Evolutionary conservation across 2,888 invertebrate species (phyloP).

Genomic region (Aphidius colemani): DNA sequence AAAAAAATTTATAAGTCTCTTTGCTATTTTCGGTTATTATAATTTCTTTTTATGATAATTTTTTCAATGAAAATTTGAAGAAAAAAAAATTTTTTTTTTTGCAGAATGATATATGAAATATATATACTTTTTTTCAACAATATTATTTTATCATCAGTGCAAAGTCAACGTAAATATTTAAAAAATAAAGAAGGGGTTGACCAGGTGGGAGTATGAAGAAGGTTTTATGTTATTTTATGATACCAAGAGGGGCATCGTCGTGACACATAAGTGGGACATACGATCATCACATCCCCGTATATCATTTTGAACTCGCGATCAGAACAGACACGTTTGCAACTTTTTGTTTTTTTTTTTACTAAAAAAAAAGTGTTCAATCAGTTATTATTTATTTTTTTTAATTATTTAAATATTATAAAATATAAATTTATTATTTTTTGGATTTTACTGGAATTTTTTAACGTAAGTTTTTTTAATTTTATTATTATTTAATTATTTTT

Average conservation of each 20-base stretch:
- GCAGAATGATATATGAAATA: too few species aligned
- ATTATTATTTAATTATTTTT: neutral
- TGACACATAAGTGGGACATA: slow-evolving; percentile 56
- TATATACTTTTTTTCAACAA: too few species aligned
- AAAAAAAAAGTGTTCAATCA: neutral
- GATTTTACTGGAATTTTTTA: neutral
- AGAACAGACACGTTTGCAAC: slow-evolving; percentile 24
- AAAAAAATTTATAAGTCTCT: too few species aligned
- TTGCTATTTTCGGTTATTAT: too few species aligned
- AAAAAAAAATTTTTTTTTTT: neutral
- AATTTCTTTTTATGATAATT: too few species aligned
- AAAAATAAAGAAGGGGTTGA: slow-evolving; percentile 10
- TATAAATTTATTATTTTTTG: too few species aligned
- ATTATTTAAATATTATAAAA: neutral
- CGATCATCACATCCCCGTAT: slow-evolving; percentile 54
- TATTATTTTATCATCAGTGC: neutral
- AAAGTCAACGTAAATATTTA: slow-evolving; percentile 5
- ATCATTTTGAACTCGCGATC: slow-evolving; percentile 53
- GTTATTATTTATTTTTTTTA: slow-evolving; percentile 2
- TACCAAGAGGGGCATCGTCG: slow-evolving; percentile 46
- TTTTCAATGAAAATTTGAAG: neutral
- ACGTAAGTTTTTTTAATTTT: neutral
- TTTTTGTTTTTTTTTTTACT: neutral
- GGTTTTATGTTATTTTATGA: slow-evolving; percentile 36
- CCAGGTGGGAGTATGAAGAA: slow-evolving; percentile 18